phyloP scores from a whole-genome alignment of 2,797 vertebrate genomes.

The Alca torda region DNA sequence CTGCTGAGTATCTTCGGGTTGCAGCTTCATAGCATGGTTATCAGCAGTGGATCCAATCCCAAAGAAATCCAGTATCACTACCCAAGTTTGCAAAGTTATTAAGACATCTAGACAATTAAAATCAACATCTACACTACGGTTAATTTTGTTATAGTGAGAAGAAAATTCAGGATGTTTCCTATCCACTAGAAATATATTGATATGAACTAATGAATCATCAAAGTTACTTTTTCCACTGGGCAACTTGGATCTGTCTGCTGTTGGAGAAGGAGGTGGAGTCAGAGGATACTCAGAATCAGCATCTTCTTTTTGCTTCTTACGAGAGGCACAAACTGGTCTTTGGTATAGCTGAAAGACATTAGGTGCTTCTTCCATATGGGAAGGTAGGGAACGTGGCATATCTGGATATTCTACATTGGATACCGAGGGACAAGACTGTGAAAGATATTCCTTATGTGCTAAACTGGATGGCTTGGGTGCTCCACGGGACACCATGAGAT shows the following conservation, averaged over 20 bases:
- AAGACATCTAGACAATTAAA: constrained; percentile 97
- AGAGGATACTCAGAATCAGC: constrained; percentile 81
- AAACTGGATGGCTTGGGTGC: constrained; percentile 92
- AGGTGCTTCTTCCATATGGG: constrained; percentile 94
- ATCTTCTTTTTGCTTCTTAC: constrained; percentile 81
- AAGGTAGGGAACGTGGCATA: constrained; percentile 95
- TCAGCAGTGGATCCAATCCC: constrained; percentile 96
- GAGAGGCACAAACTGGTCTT: constrained; percentile 84
- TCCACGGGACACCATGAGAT: constrained; percentile 95
- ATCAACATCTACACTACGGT: constrained; percentile 91
- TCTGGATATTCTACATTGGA: constrained; percentile 90
- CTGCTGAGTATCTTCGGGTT: constrained; percentile 71
- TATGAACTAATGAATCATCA: constrained; percentile 94
- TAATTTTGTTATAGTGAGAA: constrained; percentile 84
- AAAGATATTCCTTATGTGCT: constrained; percentile 92
- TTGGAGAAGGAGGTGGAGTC: constrained; percentile 95
- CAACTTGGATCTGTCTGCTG: constrained; percentile 69
- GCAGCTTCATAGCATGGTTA: constrained; percentile 88
- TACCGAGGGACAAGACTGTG: constrained; percentile 90
- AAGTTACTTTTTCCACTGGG: constrained; percentile 82
- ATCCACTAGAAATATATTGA: constrained; percentile 93
- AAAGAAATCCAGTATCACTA: constrained; percentile 97
- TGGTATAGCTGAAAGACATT: constrained; percentile 98
- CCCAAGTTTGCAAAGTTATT: constrained; percentile 97
- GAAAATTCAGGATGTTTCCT: constrained; percentile 91